These are phyloP conservation scores for Elegia similella DNA, from an alignment of 2,888 invertebrate species.

Conservation along the genomic window DNA sequence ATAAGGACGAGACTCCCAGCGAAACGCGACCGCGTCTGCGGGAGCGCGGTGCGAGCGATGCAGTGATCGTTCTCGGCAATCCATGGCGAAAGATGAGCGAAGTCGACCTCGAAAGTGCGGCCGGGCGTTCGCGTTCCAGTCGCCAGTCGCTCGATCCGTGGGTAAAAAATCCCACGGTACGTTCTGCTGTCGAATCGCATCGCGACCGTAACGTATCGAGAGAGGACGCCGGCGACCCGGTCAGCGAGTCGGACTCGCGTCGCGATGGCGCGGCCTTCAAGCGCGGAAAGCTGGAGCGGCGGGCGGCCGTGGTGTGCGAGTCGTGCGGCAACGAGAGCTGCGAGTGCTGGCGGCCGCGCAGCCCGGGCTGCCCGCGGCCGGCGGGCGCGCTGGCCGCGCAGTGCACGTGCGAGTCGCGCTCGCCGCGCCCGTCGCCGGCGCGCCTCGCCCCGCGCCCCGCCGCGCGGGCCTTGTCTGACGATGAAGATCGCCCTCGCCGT, in stretches of 20 bases:
- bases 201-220: slow-evolving; percentile 8
- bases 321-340: slow-evolving; percentile 51
- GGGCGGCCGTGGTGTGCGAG: slow-evolving; percentile 48
- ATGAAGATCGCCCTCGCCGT: slow-evolving; percentile 53
- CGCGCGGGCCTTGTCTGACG: slow-evolving; percentile 49
- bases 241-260: slow-evolving; percentile 27
- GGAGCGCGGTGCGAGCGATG: slow-evolving; percentile 27
- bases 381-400: slow-evolving; percentile 32
- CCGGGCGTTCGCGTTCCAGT: slow-evolving; percentile 34
- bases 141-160: slow-evolving; percentile 42
- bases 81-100: slow-evolving; percentile 68
- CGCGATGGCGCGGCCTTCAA: slow-evolving; percentile 35
- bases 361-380: slow-evolving; percentile 33
- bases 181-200: slow-evolving; percentile 16
- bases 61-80: slow-evolving; percentile 40
- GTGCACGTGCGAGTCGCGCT: slow-evolving; percentile 43
- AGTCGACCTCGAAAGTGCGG: slow-evolving; percentile 37
- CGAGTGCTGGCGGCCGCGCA: slow-evolving; percentile 46
- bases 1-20: slow-evolving; percentile 28
- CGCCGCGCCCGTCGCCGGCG: slow-evolving; percentile 40
- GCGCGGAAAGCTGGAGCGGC: slow-evolving; percentile 52
- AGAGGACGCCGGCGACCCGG: slow-evolving; percentile 31
- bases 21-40: slow-evolving; percentile 30
- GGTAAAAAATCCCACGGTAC: slow-evolving; percentile 34
- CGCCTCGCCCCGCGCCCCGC: slow-evolving; percentile 36